Percentiles rank a stretch among this genome's conserved stretches.
These are phyloP conservation scores for Cyclargus thomasi DNA, from an alignment of 1,140 invertebrate genomes.

Conservation along the genomic window DNA sequence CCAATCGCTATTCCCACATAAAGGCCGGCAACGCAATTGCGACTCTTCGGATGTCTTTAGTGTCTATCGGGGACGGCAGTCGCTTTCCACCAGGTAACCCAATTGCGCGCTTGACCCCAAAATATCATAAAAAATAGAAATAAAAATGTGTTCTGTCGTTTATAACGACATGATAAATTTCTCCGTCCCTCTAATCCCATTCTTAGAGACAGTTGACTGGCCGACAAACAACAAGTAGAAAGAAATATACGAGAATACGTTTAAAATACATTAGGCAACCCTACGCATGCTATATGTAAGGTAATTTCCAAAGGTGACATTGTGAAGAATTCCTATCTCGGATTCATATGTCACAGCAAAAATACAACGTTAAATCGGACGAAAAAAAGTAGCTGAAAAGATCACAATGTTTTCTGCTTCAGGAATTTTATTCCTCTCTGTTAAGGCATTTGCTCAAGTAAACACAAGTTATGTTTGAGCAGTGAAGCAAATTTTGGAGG, in stretches of 20 bases:
- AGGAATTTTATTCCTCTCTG: background rate
- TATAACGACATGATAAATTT: background rate
- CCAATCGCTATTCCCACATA: too few species aligned
- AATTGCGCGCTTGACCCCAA: too few species aligned
- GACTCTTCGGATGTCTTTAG: too few species aligned
- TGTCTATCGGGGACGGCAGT: too few species aligned
- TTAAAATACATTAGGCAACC: background rate
- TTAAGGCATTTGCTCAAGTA: background rate
- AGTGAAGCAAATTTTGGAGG: background rate
- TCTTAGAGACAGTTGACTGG: background rate
- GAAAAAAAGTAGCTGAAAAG: background rate
- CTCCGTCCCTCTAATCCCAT: background rate
- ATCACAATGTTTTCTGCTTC: conserved; percentile 9
- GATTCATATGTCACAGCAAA: background rate
- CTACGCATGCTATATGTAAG: background rate
- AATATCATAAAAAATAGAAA: too few species aligned
- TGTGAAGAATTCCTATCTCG: background rate
- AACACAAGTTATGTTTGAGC: background rate
- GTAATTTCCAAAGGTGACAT: background rate
- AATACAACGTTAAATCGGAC: conserved; percentile 1
- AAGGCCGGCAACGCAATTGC: too few species aligned
- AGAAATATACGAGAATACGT: background rate
- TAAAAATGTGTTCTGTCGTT: background rate
- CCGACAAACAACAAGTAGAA: too few species aligned
- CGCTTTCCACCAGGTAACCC: too few species aligned